Conservation (phyloP, 2,113 vertebrate species). For the Pica pica region DNA sequence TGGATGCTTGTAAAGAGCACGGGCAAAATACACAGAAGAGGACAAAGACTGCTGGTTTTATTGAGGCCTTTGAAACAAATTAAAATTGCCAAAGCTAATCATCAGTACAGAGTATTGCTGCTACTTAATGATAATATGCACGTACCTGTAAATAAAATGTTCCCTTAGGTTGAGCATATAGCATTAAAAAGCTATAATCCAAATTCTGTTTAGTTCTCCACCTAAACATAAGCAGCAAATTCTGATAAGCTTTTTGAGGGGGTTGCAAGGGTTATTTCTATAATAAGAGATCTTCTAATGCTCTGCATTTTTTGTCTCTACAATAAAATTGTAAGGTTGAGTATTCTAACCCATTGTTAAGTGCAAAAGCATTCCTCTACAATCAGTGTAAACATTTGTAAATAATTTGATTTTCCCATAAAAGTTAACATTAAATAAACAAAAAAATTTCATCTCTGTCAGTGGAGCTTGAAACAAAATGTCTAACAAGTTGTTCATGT, state of each 20-base stretch:
- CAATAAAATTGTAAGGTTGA: neutral
- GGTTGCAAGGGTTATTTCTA: neutral
- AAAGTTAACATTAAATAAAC: neutral
- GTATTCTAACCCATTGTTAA: neutral
- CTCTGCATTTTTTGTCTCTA: neutral
- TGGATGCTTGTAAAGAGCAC: neutral
- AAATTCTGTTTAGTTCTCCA: conserved; percentile 88
- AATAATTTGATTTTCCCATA: neutral
- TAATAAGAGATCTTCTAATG: neutral
- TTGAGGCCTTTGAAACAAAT: neutral
- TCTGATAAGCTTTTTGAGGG: neutral
- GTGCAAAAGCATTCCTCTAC: neutral
- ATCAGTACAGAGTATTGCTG: neutral
- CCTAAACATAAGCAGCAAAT: conserved; percentile 71
- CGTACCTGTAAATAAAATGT: conserved; percentile 89
- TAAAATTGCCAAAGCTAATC: neutral
- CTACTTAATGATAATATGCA: neutral
- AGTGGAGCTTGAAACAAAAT: neutral
- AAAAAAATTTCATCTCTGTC: neutral
- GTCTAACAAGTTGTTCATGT: neutral
- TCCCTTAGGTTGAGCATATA: conserved; percentile 87
- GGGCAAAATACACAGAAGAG: neutral
- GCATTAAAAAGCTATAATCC: conserved; percentile 92
- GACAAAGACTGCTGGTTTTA: neutral
- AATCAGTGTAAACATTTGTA: neutral